Evolutionary conservation across 2,797 vertebrate genomes (phyloP).

Genomic region (Anas capensis): DNA sequence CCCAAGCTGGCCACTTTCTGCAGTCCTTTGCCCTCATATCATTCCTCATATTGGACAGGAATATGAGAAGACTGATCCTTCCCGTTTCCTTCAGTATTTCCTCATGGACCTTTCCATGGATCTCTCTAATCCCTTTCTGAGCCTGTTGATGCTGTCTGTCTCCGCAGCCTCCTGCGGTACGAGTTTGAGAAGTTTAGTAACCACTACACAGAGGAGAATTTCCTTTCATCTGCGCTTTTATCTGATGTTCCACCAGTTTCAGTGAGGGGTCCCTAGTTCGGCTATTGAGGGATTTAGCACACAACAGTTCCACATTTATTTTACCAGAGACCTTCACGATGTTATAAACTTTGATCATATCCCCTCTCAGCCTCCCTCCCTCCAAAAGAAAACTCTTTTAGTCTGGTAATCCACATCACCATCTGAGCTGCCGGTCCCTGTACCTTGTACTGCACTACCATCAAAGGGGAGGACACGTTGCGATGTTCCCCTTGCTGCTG

Average conservation of each 20-base stretch:
- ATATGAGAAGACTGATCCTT: neutral
- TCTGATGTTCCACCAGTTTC: conserved; percentile 27
- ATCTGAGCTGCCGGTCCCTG: neutral
- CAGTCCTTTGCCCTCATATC: neutral
- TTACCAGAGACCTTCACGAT: neutral
- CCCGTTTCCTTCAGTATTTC: neutral
- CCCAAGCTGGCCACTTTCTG: neutral
- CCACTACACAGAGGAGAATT: conserved; percentile 37
- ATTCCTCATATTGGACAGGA: neutral
- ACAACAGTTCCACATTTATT: neutral
- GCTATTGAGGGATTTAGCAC: conserved; percentile 9
- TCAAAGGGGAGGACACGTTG: neutral
- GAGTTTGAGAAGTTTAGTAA: conserved; percentile 28
- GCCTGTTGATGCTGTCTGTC: conserved; percentile 35
- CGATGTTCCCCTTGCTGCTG: neutral
- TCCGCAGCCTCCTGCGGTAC: conserved; percentile 44
- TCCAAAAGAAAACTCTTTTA: neutral
- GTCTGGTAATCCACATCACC: neutral
- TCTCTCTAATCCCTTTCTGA: conserved; percentile 42
- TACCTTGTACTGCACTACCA: neutral
- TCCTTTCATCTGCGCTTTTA: conserved; percentile 65
- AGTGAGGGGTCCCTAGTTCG: neutral
- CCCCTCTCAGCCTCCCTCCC: neutral
- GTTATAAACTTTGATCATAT: neutral
- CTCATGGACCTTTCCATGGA: neutral